Evolutionary conservation across 2,113 vertebrate species (phyloP).

Genomic region (Hystrix brachyura): DNA sequence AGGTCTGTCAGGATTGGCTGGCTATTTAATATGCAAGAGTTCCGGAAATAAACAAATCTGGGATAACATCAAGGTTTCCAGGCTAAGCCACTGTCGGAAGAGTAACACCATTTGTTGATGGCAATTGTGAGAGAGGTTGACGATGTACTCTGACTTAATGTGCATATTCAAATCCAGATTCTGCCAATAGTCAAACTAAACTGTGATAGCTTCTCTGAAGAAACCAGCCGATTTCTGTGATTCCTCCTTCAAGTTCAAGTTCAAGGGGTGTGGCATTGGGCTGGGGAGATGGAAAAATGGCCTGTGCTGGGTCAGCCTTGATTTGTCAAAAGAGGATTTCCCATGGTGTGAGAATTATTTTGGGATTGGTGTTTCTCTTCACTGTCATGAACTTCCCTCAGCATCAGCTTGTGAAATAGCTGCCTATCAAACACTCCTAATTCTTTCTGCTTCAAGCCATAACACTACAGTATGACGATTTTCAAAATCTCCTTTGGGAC

Average conservation of each 20-base stretch:
- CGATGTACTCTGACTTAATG: not conserved
- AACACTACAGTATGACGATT: not conserved
- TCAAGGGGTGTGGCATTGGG: not conserved
- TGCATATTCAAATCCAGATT: not conserved
- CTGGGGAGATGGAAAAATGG: not conserved
- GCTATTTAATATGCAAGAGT: not conserved
- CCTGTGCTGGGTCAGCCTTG: not conserved
- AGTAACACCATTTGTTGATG: not conserved
- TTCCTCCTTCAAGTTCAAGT: not conserved
- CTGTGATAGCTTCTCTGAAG: not conserved
- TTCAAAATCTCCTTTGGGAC: not conserved
- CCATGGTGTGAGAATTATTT: not conserved
- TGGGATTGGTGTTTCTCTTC: not conserved
- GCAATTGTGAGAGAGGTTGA: not conserved
- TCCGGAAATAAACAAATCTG: constrained; percentile 1
- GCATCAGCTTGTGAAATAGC: not conserved
- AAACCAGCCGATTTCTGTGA: not conserved
- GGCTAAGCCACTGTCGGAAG: not conserved
- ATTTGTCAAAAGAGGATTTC: not conserved
- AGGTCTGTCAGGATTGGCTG: not conserved
- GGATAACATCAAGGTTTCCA: not conserved
- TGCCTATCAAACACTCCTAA: not conserved
- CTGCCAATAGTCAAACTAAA: not conserved
- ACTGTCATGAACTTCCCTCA: not conserved
- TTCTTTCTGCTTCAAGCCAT: not conserved